These are phyloP conservation scores for Leontocebus nigricollis DNA, from an alignment of 2,797 vertebrate species.

Conservation along the genomic window DNA sequence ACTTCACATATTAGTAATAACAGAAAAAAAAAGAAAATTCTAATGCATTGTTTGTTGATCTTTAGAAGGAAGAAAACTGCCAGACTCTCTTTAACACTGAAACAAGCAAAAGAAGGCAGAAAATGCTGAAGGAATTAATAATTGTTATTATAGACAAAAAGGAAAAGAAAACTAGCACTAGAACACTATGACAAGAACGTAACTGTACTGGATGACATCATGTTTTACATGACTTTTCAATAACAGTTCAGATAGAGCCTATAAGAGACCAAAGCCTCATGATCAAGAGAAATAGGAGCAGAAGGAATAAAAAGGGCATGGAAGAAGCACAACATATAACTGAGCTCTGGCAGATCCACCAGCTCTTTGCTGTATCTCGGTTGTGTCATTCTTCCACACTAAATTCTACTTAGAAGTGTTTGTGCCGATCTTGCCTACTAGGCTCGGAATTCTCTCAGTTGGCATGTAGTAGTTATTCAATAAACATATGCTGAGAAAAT, in stretches of 20 bases:
- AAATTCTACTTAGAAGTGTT: not conserved
- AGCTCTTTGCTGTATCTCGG: not conserved
- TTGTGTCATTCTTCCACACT: not conserved
- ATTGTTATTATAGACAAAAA: not conserved
- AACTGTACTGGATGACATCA: not conserved
- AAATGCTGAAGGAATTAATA: not conserved
- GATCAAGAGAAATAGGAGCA: not conserved
- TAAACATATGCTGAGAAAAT: not conserved
- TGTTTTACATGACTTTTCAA: not conserved
- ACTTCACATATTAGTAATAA: not conserved
- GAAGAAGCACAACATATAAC: not conserved
- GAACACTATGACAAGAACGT: not conserved
- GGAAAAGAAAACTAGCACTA: not conserved
- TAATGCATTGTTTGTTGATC: not conserved
- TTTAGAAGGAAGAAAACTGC: not conserved
- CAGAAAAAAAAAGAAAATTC: not conserved
- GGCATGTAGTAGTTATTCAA: not conserved
- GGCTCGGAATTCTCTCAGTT: not conserved
- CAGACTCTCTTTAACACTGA: not conserved
- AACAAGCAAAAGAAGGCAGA: not conserved
- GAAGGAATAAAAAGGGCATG: not conserved
- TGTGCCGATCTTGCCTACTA: not conserved
- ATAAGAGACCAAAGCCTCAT: not conserved
- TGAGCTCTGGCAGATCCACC: not conserved
- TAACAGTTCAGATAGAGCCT: not conserved